Conservation (phyloP, 1,140 invertebrate species). For the Pseudobourletiella spinata region DNA sequence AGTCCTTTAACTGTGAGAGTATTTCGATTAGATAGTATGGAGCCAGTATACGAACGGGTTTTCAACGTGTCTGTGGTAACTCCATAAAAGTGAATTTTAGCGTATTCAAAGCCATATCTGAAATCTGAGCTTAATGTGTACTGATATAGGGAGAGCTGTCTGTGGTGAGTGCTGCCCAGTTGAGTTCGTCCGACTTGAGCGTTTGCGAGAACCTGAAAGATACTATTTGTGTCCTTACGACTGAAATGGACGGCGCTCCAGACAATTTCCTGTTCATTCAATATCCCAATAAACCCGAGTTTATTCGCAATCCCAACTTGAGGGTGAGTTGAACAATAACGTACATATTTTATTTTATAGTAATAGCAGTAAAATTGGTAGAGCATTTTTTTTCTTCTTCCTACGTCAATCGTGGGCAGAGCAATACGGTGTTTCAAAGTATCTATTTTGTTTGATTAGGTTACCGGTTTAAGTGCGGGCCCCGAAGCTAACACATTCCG, state of each 20-base stretch:
- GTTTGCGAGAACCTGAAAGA: not conserved
- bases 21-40: not conserved
- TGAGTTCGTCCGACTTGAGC: not conserved
- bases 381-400: no score
- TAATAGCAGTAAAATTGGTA: not conserved
- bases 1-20: not conserved
- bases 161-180: no score
- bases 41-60: no score
- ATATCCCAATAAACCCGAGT: constrained; percentile 20
- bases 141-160: no score
- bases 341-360: not conserved
- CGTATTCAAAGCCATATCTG: no score
- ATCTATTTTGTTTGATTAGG: no score
- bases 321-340: not conserved
- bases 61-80: no score
- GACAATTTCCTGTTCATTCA: constrained; percentile 33
- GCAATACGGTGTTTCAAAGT: no score
- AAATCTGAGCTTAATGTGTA: no score
- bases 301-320: constrained; percentile 6
- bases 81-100: no score
- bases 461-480: no score
- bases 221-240: constrained; percentile 13
- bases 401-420: no score
- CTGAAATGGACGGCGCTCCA: constrained; percentile 18
- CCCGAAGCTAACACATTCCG: not conserved